Percentiles rank a stretch among this genome's conserved stretches.
Evolutionary conservation across 2,113 vertebrate genomes (phyloP).

Genomic region (Notarius quadriscutis): DNA sequence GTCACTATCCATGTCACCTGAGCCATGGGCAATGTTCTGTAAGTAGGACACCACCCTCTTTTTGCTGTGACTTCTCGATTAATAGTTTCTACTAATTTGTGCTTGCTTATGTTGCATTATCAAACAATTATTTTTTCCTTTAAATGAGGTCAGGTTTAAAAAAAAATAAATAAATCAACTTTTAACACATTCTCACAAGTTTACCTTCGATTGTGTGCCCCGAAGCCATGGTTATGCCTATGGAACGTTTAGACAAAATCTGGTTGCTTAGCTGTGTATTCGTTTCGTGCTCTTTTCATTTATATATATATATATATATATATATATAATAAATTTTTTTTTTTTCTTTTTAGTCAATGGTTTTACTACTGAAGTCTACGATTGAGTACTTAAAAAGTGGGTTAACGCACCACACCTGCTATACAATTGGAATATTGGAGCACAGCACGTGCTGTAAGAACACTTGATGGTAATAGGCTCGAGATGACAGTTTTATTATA

Average conservation of each 20-base stretch:
- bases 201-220: conserved; percentile 41
- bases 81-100: conserved; percentile 63
- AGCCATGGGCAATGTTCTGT: conserved; percentile 88
- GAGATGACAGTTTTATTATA: neutral
- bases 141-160: neutral
- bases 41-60: conserved; percentile 95
- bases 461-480: neutral
- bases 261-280: neutral
- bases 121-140: conserved; percentile 23
- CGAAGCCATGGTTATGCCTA: conserved; percentile 59
- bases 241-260: neutral
- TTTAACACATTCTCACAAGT: conserved; percentile 55
- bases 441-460: neutral
- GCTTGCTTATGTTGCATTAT: conserved; percentile 54
- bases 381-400: neutral
- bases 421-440: conserved; percentile 1
- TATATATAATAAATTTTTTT: no score
- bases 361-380: neutral
- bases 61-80: conserved; percentile 73
- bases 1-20: conserved; percentile 92
- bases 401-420: neutral
- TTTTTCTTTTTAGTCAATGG: neutral
- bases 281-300: neutral
- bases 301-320: no score
- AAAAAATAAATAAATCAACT: neutral